Evolutionary conservation across 2,888 invertebrate species (phyloP).

Genomic region (Arctia plantaginis): DNA sequence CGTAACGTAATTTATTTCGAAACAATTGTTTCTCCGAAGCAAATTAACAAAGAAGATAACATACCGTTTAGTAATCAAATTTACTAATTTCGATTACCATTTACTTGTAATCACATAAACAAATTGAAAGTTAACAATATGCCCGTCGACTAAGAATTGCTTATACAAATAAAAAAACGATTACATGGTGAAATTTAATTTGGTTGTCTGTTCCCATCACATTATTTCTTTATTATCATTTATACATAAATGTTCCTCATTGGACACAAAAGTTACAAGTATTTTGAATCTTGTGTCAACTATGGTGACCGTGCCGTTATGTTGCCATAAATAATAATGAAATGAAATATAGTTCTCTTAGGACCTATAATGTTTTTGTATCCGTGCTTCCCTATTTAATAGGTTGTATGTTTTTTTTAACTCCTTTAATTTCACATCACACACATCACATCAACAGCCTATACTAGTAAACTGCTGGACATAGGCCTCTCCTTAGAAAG

Average conservation of each 20-base stretch:
- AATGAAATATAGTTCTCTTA: too few relatives aligned
- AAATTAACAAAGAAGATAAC: constrained; percentile 19
- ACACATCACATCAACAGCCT: too few relatives aligned
- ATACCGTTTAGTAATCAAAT: constrained; percentile 19
- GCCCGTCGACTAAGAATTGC: background rate
- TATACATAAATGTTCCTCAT: background rate
- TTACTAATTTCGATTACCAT: constrained; percentile 3
- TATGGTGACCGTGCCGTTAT: too few relatives aligned
- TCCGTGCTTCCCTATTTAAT: too few relatives aligned
- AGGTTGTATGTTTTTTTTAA: too few relatives aligned
- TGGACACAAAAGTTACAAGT: background rate
- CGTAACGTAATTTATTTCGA: constrained; percentile 4
- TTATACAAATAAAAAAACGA: background rate
- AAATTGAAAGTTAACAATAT: constrained; percentile 12
- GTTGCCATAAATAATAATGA: too few relatives aligned
- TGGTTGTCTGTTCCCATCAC: background rate
- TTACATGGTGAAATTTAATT: constrained; percentile 9
- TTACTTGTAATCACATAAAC: constrained; percentile 6
- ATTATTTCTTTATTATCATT: background rate
- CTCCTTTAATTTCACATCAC: too few relatives aligned
- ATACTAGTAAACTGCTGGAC: too few relatives aligned
- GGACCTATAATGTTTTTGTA: too few relatives aligned
- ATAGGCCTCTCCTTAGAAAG: too few relatives aligned
- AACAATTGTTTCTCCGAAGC: constrained; percentile 26
- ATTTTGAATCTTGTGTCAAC: too few relatives aligned